Base-by-base conservation (phyloP, 2,888 invertebrate species). In the Clistopyga incitator region DNA sequence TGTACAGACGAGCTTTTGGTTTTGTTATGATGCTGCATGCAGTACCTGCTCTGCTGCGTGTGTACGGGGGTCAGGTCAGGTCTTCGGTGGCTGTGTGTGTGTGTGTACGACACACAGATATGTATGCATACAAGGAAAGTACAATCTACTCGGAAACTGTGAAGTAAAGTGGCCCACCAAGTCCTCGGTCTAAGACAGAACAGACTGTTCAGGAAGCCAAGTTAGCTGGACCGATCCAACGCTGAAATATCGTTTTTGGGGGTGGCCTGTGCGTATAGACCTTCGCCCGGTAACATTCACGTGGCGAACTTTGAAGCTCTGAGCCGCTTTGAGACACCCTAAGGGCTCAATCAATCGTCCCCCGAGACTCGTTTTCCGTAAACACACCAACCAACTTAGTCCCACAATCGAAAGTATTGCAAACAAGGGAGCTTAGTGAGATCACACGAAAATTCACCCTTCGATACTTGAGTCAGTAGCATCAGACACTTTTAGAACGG, bases 121-220 rank as follows among this genome's bases (percentile, higher is more conserved):
- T 38, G 2, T 42, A 75, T 38, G 2, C 20, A 75, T 71, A 78
- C 56, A 75, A 50, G 75, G 6, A 65, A 65, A 13, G 23, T 65
- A 20, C 13, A 65, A 65, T 65, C 20, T 42, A 42, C 82, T 82
- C 79, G 72, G 78, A 82, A 87, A 87, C 88, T 84, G 82, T 72
- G 80, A 76, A 85, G 88, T 86, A 88, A 90, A 90, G 88, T 87
- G 88, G 86, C 86, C 85, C 79, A 85, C 78, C 86, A 88, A 50
- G 18, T 50, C 50, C 86, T 81, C 68, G 18, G 18, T 45, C 42
- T 20, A 11, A 11, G 64, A 65, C 20, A 65, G 64, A 65, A 42
- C 20, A 29, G 20, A 8, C 18, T 59, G 6, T 6, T 8, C 64
- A 34, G 18, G 54, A 54, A 11, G 23, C 15, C 23, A 65, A 65